These are phyloP conservation scores for Chouioia cunea DNA, from an alignment of 2,888 invertebrate genomes.

Conservation along the genomic window DNA sequence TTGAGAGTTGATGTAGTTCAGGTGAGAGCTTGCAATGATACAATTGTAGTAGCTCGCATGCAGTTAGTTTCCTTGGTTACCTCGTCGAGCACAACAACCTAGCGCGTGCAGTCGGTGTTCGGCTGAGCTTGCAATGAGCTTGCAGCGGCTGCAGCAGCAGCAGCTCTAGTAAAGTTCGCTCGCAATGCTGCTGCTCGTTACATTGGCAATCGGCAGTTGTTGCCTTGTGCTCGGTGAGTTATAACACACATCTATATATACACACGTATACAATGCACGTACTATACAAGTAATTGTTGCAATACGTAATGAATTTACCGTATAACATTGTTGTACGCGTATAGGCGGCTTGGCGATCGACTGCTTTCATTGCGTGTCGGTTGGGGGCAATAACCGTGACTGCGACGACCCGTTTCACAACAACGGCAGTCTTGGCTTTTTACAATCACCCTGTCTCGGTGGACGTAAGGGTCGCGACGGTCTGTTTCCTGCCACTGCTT, in stretches of 20 bases:
- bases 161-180: background rate
- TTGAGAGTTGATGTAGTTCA: no score
- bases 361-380: constrained; percentile 97
- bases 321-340: no score
- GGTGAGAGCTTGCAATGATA: no score
- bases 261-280: no score
- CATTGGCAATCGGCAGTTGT: constrained; percentile 7
- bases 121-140: no score
- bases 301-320: no score
- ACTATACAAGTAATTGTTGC: no score
- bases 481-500: constrained; percentile 95
- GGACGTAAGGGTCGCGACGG: constrained; percentile 93
- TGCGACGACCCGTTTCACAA: constrained; percentile 98
- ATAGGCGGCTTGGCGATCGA: constrained; percentile 79
- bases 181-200: constrained; percentile 5
- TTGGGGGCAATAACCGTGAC: constrained; percentile 85
- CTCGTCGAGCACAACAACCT: constrained; percentile 52
- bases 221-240: constrained; percentile 18
- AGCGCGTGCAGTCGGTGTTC: constrained; percentile 35
- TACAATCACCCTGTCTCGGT: constrained; percentile 94
- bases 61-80: constrained; percentile 54
- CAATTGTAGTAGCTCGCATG: no score
- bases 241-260: background rate
- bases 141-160: no score
- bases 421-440: constrained; percentile 85